Evolutionary conservation across 1,140 invertebrate genomes (phyloP).

Genomic region (Pseudomyrmex flavicornis): DNA sequence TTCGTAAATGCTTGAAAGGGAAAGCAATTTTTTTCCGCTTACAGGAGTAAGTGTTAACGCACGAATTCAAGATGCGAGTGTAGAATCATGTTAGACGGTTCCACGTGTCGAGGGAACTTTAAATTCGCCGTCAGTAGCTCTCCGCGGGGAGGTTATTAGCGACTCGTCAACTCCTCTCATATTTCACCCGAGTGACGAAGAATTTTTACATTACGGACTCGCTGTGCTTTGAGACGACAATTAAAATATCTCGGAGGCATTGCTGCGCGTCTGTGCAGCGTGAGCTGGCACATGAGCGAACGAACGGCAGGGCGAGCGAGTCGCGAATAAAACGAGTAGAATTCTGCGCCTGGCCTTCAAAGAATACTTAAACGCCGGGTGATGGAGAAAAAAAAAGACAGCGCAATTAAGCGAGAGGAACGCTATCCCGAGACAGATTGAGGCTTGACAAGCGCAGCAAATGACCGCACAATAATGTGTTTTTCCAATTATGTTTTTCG

Average conservation of each 20-base stretch:
- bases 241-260: constrained; percentile 77
- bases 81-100: constrained; percentile 15
- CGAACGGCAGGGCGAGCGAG: constrained; percentile 32
- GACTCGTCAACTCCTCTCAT: constrained; percentile 73
- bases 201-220: constrained; percentile 71
- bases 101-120: constrained; percentile 62
- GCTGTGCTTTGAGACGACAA: constrained; percentile 75
- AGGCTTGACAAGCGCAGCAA: constrained; percentile 26
- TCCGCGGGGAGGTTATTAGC: constrained; percentile 72
- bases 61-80: constrained; percentile 25
- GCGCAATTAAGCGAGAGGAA: constrained; percentile 67
- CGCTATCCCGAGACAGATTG: constrained; percentile 41
- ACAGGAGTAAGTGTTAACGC: neutral
- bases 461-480: neutral
- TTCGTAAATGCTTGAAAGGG: neutral
- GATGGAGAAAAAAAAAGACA: constrained; percentile 47
- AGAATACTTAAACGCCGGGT: constrained; percentile 67
- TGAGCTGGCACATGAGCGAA: constrained; percentile 63
- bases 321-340: constrained; percentile 75
- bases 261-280: constrained; percentile 65
- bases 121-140: constrained; percentile 58
- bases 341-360: constrained; percentile 73
- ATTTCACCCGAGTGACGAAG: constrained; percentile 74
- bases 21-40: neutral
- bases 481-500: constrained; percentile 26